Evolutionary conservation across 2,888 invertebrate species (phyloP), one percentile per base, ranked within the genome.

Genomic region (Eupithecia subfuscata): DNA sequence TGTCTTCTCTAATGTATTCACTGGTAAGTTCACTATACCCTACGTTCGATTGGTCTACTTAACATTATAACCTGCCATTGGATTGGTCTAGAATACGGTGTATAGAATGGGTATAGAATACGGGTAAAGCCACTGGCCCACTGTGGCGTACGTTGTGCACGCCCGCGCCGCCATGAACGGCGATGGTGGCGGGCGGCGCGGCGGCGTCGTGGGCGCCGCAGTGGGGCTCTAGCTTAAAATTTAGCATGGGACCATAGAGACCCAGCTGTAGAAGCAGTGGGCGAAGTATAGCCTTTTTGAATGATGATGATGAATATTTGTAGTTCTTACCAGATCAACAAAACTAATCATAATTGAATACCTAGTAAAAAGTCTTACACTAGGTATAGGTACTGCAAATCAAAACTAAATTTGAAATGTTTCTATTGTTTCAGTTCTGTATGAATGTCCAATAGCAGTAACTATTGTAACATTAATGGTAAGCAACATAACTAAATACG

Each of bases 351-450:
- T 56, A 22, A 56, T 22, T 22, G n/a, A n/a, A 52, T 52, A 52
- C 7, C 37, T 30, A 30, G 18, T 7, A 18, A 16, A 48, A 6
- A 52, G n/a, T n/a, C n/a, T 48, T 18, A 52, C 40, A 9, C 40
- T 43, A 43, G 12, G 14, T 12, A 40, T 11, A 43, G 12, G 43
- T 43, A 43, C 43, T 22, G 9, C 12, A 12, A 22, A 25, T 25
- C 60, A 25, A 60, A 22, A 60, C 60, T 25, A 60, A n/a, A 34
- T 65, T 65, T 14, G 34, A 18, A 45, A 30, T n/a, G 52, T 63
- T 43, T 56, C 43, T 63, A 22, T 86, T 84, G 83, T 93, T 94
- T 76, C 92, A 96, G 96, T 96, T 67, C 85, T 96, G 67, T 96
- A 95, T 85, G 94, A 94, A 80, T 95, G 95, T 80, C 92, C 95